Percentiles rank a stretch among this genome's conserved stretches.
Conservation (phyloP, 2,797 vertebrate species). For the Limnodromus scolopaceus region DNA sequence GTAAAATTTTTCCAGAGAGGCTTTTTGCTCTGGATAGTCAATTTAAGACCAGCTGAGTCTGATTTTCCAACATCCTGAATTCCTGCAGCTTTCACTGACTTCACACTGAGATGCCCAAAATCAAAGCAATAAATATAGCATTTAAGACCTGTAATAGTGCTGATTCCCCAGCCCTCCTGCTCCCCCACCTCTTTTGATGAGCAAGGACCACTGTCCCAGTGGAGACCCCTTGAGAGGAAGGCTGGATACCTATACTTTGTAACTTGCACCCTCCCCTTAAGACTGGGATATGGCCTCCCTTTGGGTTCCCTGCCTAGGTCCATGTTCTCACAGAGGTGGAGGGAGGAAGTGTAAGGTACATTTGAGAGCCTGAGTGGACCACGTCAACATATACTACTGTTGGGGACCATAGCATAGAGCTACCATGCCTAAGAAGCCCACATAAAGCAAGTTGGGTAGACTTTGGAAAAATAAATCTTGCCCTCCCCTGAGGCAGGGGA, state of each 20-base stretch:
- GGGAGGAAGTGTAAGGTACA: background rate
- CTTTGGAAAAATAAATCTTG: background rate
- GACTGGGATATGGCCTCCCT: background rate
- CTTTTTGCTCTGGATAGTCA: background rate
- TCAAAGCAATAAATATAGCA: background rate
- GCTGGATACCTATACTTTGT: background rate
- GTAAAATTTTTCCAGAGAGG: background rate
- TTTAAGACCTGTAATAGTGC: background rate
- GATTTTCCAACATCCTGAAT: background rate
- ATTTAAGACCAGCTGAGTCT: background rate
- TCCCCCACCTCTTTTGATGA: background rate
- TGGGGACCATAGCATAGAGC: background rate
- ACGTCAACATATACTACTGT: background rate
- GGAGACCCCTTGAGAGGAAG: background rate
- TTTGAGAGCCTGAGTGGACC: background rate
- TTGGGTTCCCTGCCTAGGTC: background rate
- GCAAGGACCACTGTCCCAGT: background rate
- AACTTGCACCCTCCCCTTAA: background rate
- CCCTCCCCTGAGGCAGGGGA: background rate
- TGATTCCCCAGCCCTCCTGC: background rate
- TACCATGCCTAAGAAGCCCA: background rate
- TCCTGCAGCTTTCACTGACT: background rate
- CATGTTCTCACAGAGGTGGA: accelerated
- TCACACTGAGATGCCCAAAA: background rate
- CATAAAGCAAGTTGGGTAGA: background rate